Evolutionary conservation across 2,888 invertebrate species (phyloP).

Genomic region (Piscicola geometra): DNA sequence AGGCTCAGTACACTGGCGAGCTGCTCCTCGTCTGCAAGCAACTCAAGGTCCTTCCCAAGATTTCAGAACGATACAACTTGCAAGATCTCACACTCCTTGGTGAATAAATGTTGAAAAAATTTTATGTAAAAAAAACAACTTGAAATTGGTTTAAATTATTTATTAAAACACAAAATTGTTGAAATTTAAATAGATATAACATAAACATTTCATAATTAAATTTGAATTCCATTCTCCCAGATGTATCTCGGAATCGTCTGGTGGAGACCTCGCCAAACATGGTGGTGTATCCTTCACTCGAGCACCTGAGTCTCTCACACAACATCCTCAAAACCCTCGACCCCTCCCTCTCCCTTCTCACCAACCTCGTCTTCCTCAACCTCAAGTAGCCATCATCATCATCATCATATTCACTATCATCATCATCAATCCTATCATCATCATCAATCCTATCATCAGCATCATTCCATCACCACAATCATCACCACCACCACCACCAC

Average conservation of each 20-base stretch:
- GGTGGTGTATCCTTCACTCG: slow-evolving; percentile 78
- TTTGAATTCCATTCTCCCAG: no score
- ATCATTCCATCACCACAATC: neutral
- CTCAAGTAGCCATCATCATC: no score
- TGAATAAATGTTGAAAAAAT: neutral
- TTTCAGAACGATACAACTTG: slow-evolving; percentile 9
- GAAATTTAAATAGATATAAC: no score
- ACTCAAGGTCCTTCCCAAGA: slow-evolving; percentile 17
- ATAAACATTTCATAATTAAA: no score
- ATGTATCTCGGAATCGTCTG: slow-evolving; percentile 80
- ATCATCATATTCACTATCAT: slow-evolving; percentile 18
- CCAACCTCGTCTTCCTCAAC: slow-evolving; percentile 82
- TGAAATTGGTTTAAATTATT: no score
- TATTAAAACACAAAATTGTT: no score
- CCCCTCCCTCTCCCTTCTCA: slow-evolving; percentile 73
- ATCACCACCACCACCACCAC: no score
- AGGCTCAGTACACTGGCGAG: slow-evolving; percentile 26
- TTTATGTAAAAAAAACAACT: neutral
- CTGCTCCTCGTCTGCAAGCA: slow-evolving; percentile 7
- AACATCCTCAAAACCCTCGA: slow-evolving; percentile 84
- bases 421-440: neutral
- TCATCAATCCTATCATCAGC: neutral
- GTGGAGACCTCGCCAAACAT: slow-evolving; percentile 83
- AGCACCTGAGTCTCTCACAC: slow-evolving; percentile 80
- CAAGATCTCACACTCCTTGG: neutral